Conservation (phyloP, 1,140 invertebrate genomes). For the Lasioglossum albipes region DNA sequence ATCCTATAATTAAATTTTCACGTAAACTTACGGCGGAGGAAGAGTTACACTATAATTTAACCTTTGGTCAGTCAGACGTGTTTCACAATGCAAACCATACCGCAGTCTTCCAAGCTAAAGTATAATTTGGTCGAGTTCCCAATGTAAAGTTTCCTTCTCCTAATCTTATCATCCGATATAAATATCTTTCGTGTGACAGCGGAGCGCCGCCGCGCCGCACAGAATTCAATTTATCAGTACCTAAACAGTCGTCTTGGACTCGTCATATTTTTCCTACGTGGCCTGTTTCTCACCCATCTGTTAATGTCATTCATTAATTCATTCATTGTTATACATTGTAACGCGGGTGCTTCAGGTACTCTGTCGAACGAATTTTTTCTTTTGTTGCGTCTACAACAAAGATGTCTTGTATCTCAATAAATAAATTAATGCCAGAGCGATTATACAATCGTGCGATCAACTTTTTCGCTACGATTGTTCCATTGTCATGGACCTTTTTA, state of each 20-base stretch:
- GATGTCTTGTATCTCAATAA: slow-evolving; percentile 23
- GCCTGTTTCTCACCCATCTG: slow-evolving; percentile 25
- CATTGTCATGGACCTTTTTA: background rate
- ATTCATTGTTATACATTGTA: slow-evolving; percentile 7
- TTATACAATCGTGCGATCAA: slow-evolving; percentile 20
- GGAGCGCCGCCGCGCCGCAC: background rate
- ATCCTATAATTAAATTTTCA: background rate
- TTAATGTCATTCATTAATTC: background rate
- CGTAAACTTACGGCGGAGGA: background rate
- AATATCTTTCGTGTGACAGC: slow-evolving; percentile 17
- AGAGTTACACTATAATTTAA: background rate
- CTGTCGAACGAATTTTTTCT: slow-evolving; percentile 23
- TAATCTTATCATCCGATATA: slow-evolving; percentile 52
- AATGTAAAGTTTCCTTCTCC: slow-evolving; percentile 30
- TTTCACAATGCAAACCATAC: slow-evolving; percentile 57
- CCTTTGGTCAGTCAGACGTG: slow-evolving; percentile 6
- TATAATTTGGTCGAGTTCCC: slow-evolving; percentile 58
- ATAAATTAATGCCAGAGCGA: slow-evolving; percentile 26
- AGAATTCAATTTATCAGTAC: slow-evolving; percentile 32
- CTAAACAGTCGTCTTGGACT: slow-evolving; percentile 28
- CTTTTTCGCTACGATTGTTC: background rate
- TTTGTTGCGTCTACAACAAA: slow-evolving; percentile 15
- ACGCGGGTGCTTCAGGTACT: slow-evolving; percentile 48
- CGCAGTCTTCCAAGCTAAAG: slow-evolving; percentile 52
- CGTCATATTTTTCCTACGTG: slow-evolving; percentile 11